Evolutionary conservation across 1,140 invertebrate species (phyloP).

Genomic region (Calliphora vicina): DNA sequence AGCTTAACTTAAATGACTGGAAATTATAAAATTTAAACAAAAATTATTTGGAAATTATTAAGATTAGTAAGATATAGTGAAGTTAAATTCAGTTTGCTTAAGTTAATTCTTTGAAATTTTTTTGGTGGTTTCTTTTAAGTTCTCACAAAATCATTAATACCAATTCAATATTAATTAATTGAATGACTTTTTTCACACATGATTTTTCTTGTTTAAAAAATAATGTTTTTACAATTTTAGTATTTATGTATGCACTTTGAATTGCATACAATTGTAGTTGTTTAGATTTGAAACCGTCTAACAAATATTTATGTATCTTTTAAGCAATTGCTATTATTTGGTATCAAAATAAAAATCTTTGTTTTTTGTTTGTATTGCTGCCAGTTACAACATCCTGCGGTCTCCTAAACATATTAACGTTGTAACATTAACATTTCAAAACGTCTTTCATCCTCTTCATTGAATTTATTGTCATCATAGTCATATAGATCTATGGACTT

Average conservation of each 20-base stretch:
- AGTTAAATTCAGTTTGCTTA: too few species aligned
- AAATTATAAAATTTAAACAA: too few species aligned
- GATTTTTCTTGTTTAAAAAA: neutral
- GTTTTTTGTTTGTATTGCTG: neutral
- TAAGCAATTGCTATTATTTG: neutral
- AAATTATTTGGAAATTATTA: too few species aligned
- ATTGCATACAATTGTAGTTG: neutral
- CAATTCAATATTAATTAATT: too few species aligned
- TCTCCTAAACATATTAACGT: neutral
- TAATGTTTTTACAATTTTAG: neutral
- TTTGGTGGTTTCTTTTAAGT: too few species aligned
- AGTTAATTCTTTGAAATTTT: too few species aligned
- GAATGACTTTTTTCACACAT: too few species aligned
- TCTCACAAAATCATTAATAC: too few species aligned
- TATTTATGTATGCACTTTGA: neutral
- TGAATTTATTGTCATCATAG: conserved; percentile 40
- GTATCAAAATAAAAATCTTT: neutral
- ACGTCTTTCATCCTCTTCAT: conserved; percentile 36
- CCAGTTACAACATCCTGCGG: neutral
- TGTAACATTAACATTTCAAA: conserved; percentile 29
- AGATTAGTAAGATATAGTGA: too few species aligned
- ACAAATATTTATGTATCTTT: neutral
- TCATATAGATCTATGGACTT: conserved; percentile 35
- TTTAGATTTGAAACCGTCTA: conserved; percentile 25
- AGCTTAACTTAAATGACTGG: too few species aligned